A percentile compares a stretch with the other conserved stretches of the same genome.
phyloP scores from a whole-genome alignment of 2,888 invertebrate genomes.

The Heliconius aoede region DNA sequence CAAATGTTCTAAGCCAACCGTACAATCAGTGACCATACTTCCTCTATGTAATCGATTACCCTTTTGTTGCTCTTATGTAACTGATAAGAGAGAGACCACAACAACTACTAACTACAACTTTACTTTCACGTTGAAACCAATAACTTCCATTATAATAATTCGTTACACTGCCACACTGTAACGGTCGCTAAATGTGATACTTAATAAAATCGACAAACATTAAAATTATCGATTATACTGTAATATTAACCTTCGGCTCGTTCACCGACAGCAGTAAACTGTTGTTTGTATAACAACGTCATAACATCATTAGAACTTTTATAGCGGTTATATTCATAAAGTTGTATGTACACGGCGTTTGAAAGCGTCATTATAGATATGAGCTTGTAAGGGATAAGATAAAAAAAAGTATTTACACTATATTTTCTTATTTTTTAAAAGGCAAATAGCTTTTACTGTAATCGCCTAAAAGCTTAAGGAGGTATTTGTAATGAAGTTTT shows the following conservation, averaged over 20 bases:
- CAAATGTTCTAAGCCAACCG: background rate
- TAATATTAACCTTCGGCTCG: slow-evolving; percentile 42
- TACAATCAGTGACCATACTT: background rate
- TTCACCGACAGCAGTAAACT: slow-evolving; percentile 48
- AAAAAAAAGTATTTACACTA: slow-evolving; percentile 59
- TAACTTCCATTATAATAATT: background rate
- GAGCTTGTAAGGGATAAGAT: slow-evolving; percentile 64
- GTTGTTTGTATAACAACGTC: slow-evolving; percentile 59
- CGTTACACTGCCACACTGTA: background rate
- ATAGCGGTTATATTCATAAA: slow-evolving; percentile 61
- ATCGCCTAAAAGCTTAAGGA: slow-evolving; percentile 60
- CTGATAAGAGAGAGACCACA: background rate
- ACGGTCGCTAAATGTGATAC: slow-evolving; percentile 1
- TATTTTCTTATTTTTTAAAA: slow-evolving; percentile 56
- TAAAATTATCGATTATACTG: slow-evolving; percentile 42
- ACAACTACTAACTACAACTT: background rate
- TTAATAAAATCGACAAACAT: slow-evolving; percentile 27
- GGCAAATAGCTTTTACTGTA: slow-evolving; percentile 64
- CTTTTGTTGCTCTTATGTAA: background rate
- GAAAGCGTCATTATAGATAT: slow-evolving; percentile 62
- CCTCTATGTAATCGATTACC: background rate
- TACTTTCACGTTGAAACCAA: background rate
- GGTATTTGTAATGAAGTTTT: slow-evolving; percentile 48
- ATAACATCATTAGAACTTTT: slow-evolving; percentile 63
- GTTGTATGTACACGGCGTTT: slow-evolving; percentile 54